Base-by-base conservation (phyloP, 1,140 invertebrate species). In the honey bee (Apis mellifera) region DNA sequence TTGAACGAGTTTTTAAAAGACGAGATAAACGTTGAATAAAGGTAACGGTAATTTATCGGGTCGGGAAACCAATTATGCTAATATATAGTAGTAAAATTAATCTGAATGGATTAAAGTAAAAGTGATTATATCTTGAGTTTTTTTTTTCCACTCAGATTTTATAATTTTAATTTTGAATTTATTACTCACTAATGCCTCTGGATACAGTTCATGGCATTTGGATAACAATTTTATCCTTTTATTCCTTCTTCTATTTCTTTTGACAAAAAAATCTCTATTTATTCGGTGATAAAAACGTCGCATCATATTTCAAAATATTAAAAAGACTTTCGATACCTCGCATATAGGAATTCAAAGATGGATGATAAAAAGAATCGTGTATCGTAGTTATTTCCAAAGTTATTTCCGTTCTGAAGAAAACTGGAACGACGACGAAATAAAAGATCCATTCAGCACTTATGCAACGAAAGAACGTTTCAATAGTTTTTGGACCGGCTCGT, bases 361-460 rank as follows among this genome's bases (percentile, higher is more conserved):
- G 15, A 15, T 26, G n/a, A 7, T 48, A 23, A 77, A 55, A 23
- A 8, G 2, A n/a, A 9, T 15, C 23, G 21, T 23, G 19, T 42
- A 42, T 42, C 32, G 8, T 21, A 17, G 7, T 2, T 17, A 19
- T 69, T 60, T 50, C 19, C 13, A 2, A 54, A 69, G 1, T 26
- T 9, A 50, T 68, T 48, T 19, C 57, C 21, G 15, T 19, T 23
- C 21, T n/a, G n/a, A n/a, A 21, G n/a, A 15, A 19, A 50, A 55
- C 50, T 42, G 19, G 62, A 19, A 3, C 32, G 42, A 59, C 21
- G 78, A 55, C 26, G 69, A 59, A 59, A 68, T 4, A 48, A 59
- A 60, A 76, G 48, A 59, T 65, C 50, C 78, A 64, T 62, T 7
- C 23, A 9, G 17, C 11, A 55, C 59, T 81, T 59, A n/a, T 23